Evolutionary conservation across 2,888 invertebrate species (phyloP), one percentile per base, ranked within the genome.

Genomic region (Cartodere bifasciata): DNA sequence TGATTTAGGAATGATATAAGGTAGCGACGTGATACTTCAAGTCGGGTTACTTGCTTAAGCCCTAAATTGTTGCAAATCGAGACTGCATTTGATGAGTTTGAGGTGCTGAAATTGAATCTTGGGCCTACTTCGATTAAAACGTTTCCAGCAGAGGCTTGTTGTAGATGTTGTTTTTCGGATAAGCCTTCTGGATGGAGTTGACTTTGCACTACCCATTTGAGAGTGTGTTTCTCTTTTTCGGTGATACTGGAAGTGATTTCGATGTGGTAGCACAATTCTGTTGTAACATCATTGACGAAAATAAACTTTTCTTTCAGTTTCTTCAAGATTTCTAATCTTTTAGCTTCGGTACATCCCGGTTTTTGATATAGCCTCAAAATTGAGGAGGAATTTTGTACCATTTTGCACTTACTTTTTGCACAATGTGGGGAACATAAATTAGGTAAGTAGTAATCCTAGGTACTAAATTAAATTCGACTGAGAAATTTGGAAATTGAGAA

Each of bases 21-120:
- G 58, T 90, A 92, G 44, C 87, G 67, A 3, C 72, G 75, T 1
- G 86, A 84, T 17, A 73, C 68, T 63, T 97, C 97, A 30, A 97
- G 64, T 31, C 95, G 71, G 3, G 64, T 67, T 3, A 97, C 69
- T 54, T 76, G 71, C 22, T 62, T 60, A 16, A 94, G 60, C 2
- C 86, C 84, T 24, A 91, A 72, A 46, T 87, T 82, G 41, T 77
- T 75, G 54, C 90, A 92, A 44, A 95, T 94, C 30, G 92, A 90
- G 1, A 95, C 85, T 15, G 91, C 88, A 62, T 97, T 97, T 43
- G 91, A 94, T 1, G 92, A 94, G 56, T 87, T 87, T 1, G 97
- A 81, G 21, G 95, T 95, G 10, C 90, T 91, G 57, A 94, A 94
- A 60, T 91, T 90, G 46, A 91, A 78, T 45, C 91, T 76, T 17